Evolutionary conservation across 2,888 invertebrate species (phyloP).

Genomic region (Eupithecia pulchellata): DNA sequence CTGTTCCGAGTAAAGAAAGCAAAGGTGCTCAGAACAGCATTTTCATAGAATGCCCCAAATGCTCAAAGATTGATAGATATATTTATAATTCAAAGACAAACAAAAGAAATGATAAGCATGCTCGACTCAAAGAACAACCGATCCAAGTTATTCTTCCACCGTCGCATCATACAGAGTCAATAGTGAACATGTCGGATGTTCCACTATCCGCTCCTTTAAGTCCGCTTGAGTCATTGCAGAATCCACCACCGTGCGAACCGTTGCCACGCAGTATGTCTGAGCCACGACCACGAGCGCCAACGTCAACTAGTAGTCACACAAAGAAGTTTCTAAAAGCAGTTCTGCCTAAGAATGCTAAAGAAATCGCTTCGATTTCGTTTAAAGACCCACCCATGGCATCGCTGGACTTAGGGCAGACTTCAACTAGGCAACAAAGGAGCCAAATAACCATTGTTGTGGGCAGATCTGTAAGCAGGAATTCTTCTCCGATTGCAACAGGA

Average conservation of each 20-base stretch:
- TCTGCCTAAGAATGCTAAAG: background rate
- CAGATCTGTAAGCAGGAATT: background rate
- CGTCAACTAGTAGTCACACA: background rate
- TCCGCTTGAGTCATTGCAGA: background rate
- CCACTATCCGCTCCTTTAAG: background rate
- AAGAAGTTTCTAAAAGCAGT: background rate
- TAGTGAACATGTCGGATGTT: background rate
- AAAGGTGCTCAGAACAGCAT: slow-evolving; percentile 46
- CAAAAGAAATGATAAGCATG: slow-evolving; percentile 4
- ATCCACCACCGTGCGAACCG: background rate
- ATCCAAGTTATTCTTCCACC: background rate
- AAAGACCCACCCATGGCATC: background rate
- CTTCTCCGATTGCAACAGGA: background rate
- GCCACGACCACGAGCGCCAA: slow-evolving; percentile 1
- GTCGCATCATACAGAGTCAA: background rate
- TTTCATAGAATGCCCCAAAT: slow-evolving; percentile 18
- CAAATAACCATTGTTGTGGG: slow-evolving; percentile 1
- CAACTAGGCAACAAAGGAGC: background rate
- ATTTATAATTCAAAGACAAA: background rate
- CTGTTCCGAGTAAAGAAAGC: slow-evolving; percentile 50
- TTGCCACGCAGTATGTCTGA: background rate
- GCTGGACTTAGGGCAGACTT: background rate
- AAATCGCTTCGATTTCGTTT: background rate
- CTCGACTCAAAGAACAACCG: slow-evolving; percentile 7
- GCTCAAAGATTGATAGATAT: slow-evolving; percentile 44